Evolutionary conservation across 2,113 vertebrate species (phyloP).

Genomic region (Petroica traversi): DNA sequence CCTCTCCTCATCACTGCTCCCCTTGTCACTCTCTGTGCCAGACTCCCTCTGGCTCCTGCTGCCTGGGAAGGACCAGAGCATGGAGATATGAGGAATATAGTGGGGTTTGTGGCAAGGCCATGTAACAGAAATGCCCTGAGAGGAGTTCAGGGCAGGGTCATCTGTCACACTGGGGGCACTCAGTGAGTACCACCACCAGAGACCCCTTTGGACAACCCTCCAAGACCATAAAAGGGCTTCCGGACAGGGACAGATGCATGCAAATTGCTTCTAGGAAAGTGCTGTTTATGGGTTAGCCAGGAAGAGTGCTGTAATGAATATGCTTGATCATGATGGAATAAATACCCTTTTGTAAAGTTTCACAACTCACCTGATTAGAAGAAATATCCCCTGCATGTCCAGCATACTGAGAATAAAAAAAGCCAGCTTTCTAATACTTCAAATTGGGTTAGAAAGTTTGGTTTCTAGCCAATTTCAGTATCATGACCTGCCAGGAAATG

Average conservation of each 20-base stretch:
- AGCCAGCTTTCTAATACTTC: neutral
- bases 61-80: neutral
- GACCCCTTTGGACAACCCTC: neutral
- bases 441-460: neutral
- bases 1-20: neutral
- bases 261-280: neutral
- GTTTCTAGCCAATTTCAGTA: neutral
- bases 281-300: neutral
- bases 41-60: neutral
- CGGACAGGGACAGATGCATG: neutral
- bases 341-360: neutral
- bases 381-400: neutral
- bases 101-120: neutral
- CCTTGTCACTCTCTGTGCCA: neutral
- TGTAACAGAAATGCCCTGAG: neutral
- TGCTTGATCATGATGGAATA: neutral
- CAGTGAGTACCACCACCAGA: neutral
- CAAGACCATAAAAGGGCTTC: neutral
- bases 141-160: neutral
- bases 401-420: neutral
- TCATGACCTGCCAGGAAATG: neutral
- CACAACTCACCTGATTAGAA: neutral
- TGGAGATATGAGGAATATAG: accelerated
- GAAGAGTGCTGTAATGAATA: neutral
- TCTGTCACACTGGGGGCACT: neutral